A percentile compares a stretch with the other conserved stretches of the same genome.
phyloP scores from a whole-genome alignment of 2,797 vertebrate genomes.

The Taenioides sp. region DNA sequence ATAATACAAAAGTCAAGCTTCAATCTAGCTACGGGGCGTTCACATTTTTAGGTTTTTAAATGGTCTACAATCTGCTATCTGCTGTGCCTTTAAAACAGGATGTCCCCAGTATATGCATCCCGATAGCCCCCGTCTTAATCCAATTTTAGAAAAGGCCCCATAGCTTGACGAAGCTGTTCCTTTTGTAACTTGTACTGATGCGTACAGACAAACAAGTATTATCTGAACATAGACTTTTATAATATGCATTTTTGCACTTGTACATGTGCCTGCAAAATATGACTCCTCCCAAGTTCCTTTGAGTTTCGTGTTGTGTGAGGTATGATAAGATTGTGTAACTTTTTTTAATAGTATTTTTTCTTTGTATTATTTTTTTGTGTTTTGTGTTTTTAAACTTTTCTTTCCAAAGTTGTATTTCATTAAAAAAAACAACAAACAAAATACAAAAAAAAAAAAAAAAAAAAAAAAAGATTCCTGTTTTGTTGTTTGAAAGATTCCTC shows the following conservation, averaged over 20 bases:
- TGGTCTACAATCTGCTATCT: constrained; percentile 16
- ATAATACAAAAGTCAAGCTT: constrained; percentile 60
- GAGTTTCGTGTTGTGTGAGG: constrained; percentile 83
- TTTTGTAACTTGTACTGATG: constrained; percentile 67
- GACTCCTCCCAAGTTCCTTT: constrained; percentile 75
- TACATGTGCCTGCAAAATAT: constrained; percentile 72
- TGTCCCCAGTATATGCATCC: constrained; percentile 10
- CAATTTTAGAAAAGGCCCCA: constrained; percentile 48
- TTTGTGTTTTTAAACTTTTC: constrained; percentile 53
- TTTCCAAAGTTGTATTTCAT: constrained; percentile 43
- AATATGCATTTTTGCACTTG: constrained; percentile 65
- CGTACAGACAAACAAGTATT: constrained; percentile 68
- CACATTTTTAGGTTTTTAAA: constrained; percentile 54
- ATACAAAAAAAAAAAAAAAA: constrained; percentile 44
- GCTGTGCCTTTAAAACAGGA: constrained; percentile 35
- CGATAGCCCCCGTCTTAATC: constrained; percentile 22
- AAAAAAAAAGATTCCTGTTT: constrained; percentile 74
- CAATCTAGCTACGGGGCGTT: constrained; percentile 63
- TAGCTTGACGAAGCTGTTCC: constrained; percentile 56
- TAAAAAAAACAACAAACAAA: constrained; percentile 50
- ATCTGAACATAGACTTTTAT: constrained; percentile 55
- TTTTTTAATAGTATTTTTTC: constrained; percentile 62
- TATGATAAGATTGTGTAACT: constrained; percentile 81
- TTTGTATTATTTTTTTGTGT: constrained; percentile 71
- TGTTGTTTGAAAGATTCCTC: constrained; percentile 77